These are phyloP conservation scores for Campaea margaritaria DNA, from an alignment of 2,888 invertebrate genomes.

Conservation along the genomic window DNA sequence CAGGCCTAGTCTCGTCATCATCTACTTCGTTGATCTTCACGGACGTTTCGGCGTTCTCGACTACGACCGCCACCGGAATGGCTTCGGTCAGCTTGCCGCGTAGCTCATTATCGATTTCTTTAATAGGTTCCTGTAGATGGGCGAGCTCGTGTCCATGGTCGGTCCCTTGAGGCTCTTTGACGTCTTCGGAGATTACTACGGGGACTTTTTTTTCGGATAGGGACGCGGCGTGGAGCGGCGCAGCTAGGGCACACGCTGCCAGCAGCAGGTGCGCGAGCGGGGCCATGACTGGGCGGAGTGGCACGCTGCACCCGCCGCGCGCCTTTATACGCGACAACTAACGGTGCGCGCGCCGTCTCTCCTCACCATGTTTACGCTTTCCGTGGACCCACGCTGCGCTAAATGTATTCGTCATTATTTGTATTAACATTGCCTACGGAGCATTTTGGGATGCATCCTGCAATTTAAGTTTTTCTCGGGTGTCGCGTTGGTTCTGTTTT, in stretches of 20 bases:
- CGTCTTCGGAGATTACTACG: conserved; percentile 48
- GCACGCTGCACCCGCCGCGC: conserved; percentile 41
- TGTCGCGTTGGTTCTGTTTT: neutral
- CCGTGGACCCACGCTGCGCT: conserved; percentile 55
- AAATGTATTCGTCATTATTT: conserved; percentile 76
- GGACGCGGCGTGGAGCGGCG: conserved; percentile 61
- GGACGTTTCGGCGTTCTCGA: conserved; percentile 53
- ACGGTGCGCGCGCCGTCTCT: conserved; percentile 65
- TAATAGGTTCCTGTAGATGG: conserved; percentile 55
- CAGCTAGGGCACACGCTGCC: conserved; percentile 63
- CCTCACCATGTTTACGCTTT: conserved; percentile 62
- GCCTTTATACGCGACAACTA: conserved; percentile 74
- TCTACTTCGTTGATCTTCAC: conserved; percentile 49
- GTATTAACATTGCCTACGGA: conserved; percentile 60
- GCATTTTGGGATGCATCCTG: conserved; percentile 39
- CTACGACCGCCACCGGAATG: conserved; percentile 70
- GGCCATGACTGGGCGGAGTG: conserved; percentile 65
- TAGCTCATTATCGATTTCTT: conserved; percentile 63
- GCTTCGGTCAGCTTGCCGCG: conserved; percentile 50
- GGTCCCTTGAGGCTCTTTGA: conserved; percentile 48
- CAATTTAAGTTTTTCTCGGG: conserved; percentile 43
- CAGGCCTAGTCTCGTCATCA: conserved; percentile 57
- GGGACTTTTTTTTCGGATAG: conserved; percentile 44
- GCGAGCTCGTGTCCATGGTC: conserved; percentile 53
- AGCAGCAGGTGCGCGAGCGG: conserved; percentile 66